Percentiles rank a stretch among this genome's conserved stretches.
phyloP scores from a whole-genome alignment of 2,113 vertebrate species.

The Phylloscopus trochilus region DNA sequence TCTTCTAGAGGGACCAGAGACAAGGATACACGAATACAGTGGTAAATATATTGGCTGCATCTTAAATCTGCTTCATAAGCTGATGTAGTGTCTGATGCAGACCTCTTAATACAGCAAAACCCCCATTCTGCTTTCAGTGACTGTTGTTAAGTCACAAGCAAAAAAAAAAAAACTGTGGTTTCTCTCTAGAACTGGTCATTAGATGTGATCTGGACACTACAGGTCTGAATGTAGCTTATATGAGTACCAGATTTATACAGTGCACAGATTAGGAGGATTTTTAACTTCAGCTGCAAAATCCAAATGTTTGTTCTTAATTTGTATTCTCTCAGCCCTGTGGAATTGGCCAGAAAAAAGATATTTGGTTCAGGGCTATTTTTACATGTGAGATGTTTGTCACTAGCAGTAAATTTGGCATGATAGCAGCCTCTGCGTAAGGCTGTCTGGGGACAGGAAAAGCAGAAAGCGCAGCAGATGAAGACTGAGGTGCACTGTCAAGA shows the following conservation, averaged over 20 bases:
- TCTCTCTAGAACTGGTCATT: neutral
- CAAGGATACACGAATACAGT: neutral
- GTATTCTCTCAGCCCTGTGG: neutral
- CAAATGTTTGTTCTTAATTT: neutral
- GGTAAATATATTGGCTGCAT: neutral
- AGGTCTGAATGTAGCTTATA: neutral
- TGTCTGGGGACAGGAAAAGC: conserved; percentile 29
- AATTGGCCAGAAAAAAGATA: neutral
- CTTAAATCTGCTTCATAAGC: neutral
- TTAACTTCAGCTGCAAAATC: neutral
- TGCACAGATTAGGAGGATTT: neutral
- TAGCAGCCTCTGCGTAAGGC: neutral
- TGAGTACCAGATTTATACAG: neutral
- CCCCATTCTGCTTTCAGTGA: neutral
- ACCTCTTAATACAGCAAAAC: neutral
- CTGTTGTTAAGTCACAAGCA: neutral
- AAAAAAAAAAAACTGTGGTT: neutral
- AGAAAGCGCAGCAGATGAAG: neutral
- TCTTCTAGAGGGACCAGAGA: neutral
- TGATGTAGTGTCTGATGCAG: neutral
- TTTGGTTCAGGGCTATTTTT: conserved; percentile 41
- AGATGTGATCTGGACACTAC: neutral
- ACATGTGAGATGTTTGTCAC: neutral
- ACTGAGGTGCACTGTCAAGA: neutral
- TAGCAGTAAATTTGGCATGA: neutral